Evolutionary conservation across 1,140 invertebrate species (phyloP), one percentile per base, ranked within the genome.

Genomic region (Plodia interpunctella): DNA sequence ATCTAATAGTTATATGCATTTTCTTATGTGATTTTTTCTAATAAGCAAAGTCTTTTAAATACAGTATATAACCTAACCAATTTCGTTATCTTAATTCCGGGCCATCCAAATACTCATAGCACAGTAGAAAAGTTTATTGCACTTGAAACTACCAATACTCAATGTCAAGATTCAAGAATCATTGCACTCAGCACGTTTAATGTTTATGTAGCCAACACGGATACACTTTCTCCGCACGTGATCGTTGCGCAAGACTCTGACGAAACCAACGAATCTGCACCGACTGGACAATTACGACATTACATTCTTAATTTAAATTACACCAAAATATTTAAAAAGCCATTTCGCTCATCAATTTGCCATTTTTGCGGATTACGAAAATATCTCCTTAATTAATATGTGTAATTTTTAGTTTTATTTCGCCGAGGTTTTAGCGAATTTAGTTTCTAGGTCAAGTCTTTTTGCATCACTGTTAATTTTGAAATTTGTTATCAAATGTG

Each of bases 211-310:
- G 30, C 49, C 1, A 25, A 53, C 51, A 17, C 20, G 51, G 51
- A n/a, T 53, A 21, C 51, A 53, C 51, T 53, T 53, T 53, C 51
- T 25, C 30, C 30, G 13, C 51, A 51, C 49, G 51, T 53, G 51
- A 53, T 53, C 6, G 20, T 53, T 53, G 51, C 51, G 20, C 20
- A 53, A 53, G 51, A 53, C 5, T 13, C 19, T 53, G 38, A 44
- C 38, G 38, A n/a, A 44, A 44, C 13, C 38, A n/a, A n/a, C 38
- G 38, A 44, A 44, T 44, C 38, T 44, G 38, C 38, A 44, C 38
- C 38, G 38, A 44, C 38, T n/a, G 38, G 15, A n/a, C 38, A 44
- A 44, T 44, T 44, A 44, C 38, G 38, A n/a, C 38, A 44, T 44
- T 44, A 44, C 32, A 11, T 13, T 15, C 15, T 15, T 15, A 2